phyloP scores from a whole-genome alignment of 2,888 invertebrate genomes.

The Ariolimax columbianus region DNA sequence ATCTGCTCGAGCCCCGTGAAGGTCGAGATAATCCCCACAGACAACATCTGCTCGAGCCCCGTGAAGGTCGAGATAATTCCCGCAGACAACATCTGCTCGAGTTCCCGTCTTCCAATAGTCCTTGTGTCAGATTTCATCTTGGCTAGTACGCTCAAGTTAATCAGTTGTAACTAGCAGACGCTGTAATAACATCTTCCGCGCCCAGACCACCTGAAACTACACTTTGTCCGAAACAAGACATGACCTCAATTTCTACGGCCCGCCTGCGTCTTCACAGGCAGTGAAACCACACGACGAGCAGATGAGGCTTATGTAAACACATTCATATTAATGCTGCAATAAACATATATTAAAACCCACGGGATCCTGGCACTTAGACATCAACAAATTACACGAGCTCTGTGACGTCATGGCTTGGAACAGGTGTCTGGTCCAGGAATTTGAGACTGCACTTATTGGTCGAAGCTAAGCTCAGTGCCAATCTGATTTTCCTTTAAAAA shows the following conservation, averaged over 20 bases:
- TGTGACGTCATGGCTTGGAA: constrained; percentile 10
- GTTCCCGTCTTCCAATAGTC: too few relatives aligned
- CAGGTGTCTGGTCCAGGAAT: constrained; percentile 26
- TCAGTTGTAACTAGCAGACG: background rate
- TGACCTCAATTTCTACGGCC: background rate
- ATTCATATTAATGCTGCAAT: constrained; percentile 10
- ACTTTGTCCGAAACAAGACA: background rate
- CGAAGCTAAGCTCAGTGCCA: background rate
- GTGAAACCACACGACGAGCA: background rate
- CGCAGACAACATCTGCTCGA: background rate
- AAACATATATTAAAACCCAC: background rate
- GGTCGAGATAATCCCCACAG: background rate
- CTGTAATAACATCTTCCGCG: background rate
- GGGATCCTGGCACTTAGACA: constrained; percentile 9
- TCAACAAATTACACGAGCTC: background rate
- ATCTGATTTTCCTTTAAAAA: too few relatives aligned
- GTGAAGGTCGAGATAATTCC: background rate
- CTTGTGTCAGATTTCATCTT: background rate
- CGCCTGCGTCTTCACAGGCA: background rate
- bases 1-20: background rate
- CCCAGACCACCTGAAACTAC: background rate
- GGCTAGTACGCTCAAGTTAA: background rate
- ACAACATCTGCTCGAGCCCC: background rate
- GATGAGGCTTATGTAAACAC: background rate
- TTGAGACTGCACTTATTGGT: background rate